These are phyloP conservation scores for Portunus trituberculatus DNA, from an alignment of 1,140 invertebrate species.

Conservation along the genomic window DNA sequence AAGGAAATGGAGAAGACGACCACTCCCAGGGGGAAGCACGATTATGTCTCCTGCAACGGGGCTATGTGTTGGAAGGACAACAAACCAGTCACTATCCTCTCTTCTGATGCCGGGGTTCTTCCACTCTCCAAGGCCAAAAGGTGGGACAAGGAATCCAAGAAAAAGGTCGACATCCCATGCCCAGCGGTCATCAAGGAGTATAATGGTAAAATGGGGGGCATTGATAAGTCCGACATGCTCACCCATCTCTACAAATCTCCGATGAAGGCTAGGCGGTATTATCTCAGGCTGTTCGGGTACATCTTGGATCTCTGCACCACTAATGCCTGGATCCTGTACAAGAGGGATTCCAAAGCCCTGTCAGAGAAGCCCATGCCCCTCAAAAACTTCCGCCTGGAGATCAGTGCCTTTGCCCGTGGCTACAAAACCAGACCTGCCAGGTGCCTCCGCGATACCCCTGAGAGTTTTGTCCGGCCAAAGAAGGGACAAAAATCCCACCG, in stretches of 20 bases:
- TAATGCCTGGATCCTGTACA: not conserved
- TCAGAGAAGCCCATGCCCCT: constrained; percentile 28
- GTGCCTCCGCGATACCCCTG: not conserved
- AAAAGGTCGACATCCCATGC: not conserved
- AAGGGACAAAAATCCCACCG: constrained; percentile 32
- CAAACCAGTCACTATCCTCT: not conserved
- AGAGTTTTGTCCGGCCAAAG: no score
- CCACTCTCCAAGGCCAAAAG: not conserved
- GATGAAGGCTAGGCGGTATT: not conserved
- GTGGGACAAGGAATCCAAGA: not conserved
- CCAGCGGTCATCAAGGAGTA: not conserved
- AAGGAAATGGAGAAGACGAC: not conserved
- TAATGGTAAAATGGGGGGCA: constrained; percentile 3
- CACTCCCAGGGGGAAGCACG: not conserved
- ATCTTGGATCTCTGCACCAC: not conserved
- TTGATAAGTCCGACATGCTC: not conserved
- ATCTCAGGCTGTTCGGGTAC: not conserved
- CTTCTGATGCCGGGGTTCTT: not conserved
- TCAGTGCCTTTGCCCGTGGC: not conserved
- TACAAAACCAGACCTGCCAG: not conserved
- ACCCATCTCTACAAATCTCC: not conserved
- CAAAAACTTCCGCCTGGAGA: constrained; percentile 21
- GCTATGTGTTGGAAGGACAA: not conserved
- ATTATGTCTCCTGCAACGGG: not conserved
- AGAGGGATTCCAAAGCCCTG: not conserved